Base-by-base conservation (phyloP, 2,888 invertebrate genomes). In the Himalopsyche anomala region DNA sequence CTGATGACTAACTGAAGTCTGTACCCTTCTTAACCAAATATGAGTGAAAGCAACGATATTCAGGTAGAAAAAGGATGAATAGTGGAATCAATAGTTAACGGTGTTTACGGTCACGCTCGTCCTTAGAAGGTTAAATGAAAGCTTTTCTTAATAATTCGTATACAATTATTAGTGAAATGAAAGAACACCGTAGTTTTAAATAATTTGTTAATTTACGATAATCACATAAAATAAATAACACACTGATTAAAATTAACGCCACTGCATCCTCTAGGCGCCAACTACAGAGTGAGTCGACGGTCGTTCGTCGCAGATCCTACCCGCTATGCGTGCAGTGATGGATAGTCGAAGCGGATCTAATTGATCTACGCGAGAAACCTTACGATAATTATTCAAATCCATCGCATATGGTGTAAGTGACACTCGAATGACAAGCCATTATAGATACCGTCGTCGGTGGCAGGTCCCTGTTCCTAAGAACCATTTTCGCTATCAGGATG, bases 351-450 rank as follows among this genome's bases (percentile, higher is more conserved):
- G 85, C 85, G 54, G 82, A 55, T 84, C 84, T 88, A 88, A 88
- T 88, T 88, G 87, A 86, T 88, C 85, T 86, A 84, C 56, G 85
- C 84, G 54, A 55, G 62, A 36, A 80, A 51, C 86, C 80, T 56
- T 19, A 69, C 84, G 80, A 86, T 88, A 88, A 88, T 88, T 88
- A 88, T 88, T 86, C 87, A 88, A 86, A 86, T 86, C 83, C 85
- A 81, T 42, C 85, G 85, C 87, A 83, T 87, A 84, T 83, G 87
- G 83, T 86, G 86, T 88, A 82, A 82, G 86, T 86, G 87, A 86
- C 85, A 86, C 74, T 79, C 62, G 84, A 85, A 82, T 87, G 85
- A 84, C 87, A 62, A 74, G 69, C 81, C 84, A 81, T 56, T 56
- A 79, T 84, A 56, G 85, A 69, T 85, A 82, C 83, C 81, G n/a